These are phyloP conservation scores for Pithys albifrons DNA, from an alignment of 2,113 vertebrate genomes.

Conservation along the genomic window DNA sequence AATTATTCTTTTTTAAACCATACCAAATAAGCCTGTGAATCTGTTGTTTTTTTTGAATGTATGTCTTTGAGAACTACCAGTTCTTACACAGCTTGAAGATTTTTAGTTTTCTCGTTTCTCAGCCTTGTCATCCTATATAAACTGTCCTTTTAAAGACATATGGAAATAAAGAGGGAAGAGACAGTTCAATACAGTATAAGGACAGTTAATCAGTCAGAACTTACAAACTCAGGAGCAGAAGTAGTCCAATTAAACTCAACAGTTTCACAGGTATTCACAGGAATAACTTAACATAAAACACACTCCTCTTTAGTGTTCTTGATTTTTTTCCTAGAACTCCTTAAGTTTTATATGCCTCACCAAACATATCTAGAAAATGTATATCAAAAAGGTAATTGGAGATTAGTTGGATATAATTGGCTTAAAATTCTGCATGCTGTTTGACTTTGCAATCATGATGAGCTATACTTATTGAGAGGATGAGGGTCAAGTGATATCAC, in stretches of 20 bases:
- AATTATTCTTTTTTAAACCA: background rate
- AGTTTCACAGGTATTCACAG: slow-evolving; percentile 37
- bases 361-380: background rate
- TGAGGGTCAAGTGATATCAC: background rate
- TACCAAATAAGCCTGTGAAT: background rate
- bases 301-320: background rate
- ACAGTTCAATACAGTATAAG: background rate
- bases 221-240: slow-evolving; percentile 22
- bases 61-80: background rate
- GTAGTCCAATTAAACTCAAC: slow-evolving; percentile 22
- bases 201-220: background rate
- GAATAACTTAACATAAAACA: slow-evolving; percentile 23
- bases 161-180: background rate
- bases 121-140: background rate
- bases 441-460: background rate
- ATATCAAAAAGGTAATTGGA: background rate
- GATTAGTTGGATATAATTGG: background rate
- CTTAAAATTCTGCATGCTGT: background rate
- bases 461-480: background rate
- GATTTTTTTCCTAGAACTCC: background rate
- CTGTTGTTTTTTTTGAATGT: background rate
- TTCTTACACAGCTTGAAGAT: background rate
- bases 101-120: background rate
- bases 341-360: background rate
- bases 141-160: background rate